phyloP scores from a whole-genome alignment of 2,113 vertebrate species.

The Trichomycterus rosablanca region DNA sequence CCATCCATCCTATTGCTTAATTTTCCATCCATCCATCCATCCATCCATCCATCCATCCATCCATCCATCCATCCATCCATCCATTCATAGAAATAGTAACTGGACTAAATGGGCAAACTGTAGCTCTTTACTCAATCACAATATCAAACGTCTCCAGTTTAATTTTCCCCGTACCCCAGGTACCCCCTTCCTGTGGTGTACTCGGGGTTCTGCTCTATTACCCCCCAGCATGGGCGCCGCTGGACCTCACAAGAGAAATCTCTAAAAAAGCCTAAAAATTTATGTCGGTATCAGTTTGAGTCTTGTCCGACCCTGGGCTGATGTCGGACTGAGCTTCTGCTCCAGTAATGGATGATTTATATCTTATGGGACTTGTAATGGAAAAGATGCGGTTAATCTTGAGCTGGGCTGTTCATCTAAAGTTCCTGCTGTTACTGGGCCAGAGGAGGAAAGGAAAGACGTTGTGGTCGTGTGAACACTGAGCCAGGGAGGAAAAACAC shows the following conservation, averaged over 20 bases:
- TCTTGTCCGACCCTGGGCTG: neutral
- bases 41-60: no score
- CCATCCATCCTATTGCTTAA: no score
- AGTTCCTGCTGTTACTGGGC: slow-evolving; percentile 21
- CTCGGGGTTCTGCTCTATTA: neutral
- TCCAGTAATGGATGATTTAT: slow-evolving; percentile 51
- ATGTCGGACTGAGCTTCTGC: slow-evolving; percentile 1
- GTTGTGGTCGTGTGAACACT: neutral
- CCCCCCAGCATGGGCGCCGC: neutral
- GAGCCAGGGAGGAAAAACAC: neutral
- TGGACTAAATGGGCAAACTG: no score
- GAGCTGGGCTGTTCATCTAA: slow-evolving; percentile 31
- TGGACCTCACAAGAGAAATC: slow-evolving; percentile 13
- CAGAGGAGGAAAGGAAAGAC: slow-evolving; percentile 22
- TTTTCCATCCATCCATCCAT: no score
- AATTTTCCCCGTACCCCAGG: no score
- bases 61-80: no score
- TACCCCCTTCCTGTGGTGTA: neutral
- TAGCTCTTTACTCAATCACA: no score
- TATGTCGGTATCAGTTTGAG: slow-evolving; percentile 13
- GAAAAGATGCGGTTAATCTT: slow-evolving; percentile 35
- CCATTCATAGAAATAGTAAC: no score
- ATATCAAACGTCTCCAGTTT: no score
- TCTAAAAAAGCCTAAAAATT: slow-evolving; percentile 7
- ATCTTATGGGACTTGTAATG: slow-evolving; percentile 19